Percentiles rank a stretch among this genome's conserved stretches.
Conservation (phyloP, 1,140 invertebrate species). For the Ylistrum balloti region DNA sequence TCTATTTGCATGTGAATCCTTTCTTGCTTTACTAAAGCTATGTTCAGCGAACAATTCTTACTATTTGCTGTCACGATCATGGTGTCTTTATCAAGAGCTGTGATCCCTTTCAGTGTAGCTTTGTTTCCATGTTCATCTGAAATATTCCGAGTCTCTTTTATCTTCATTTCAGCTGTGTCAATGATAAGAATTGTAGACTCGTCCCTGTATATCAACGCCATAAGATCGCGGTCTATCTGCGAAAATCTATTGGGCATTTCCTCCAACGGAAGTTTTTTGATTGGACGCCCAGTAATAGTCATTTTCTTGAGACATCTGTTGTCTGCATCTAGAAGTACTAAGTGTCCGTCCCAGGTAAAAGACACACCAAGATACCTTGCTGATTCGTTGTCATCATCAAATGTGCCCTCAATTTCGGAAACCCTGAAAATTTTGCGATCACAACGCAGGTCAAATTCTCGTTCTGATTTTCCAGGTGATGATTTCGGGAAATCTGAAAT, state of each 20-base stretch:
- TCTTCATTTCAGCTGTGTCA: neutral
- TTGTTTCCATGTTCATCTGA: neutral
- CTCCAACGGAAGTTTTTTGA: neutral
- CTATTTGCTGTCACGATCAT: neutral
- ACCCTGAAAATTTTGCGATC: neutral
- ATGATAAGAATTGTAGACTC: neutral
- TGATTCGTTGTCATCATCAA: neutral
- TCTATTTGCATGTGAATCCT: neutral
- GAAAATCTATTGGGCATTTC: neutral
- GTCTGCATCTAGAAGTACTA: neutral
- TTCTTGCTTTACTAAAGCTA: neutral
- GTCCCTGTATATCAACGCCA: neutral
- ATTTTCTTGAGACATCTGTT: neutral
- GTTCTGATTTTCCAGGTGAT: neutral
- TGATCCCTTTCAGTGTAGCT: neutral
- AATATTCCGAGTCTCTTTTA: neutral
- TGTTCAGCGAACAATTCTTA: neutral
- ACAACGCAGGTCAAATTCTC: neutral
- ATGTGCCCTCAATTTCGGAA: neutral
- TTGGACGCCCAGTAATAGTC: neutral
- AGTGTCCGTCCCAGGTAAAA: neutral
- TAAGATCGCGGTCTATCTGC: neutral
- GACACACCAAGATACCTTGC: neutral
- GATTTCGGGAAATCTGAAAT: neutral
- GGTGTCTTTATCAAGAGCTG: neutral